Conservation (phyloP, 2,797 vertebrate species). For the Amblyopsis hoosieri region DNA sequence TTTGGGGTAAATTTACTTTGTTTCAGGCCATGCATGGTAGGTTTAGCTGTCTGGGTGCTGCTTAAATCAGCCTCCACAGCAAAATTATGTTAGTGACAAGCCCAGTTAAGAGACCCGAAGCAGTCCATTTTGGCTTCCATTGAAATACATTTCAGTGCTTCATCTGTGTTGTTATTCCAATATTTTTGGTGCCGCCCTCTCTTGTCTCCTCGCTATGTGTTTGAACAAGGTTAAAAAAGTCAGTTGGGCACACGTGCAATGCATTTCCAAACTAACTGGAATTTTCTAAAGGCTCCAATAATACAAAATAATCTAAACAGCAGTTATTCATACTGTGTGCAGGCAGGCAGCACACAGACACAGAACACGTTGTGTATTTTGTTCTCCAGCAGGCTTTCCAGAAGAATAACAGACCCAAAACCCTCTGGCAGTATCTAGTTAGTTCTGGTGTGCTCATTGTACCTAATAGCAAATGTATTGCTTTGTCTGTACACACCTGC, state of each 20-base stretch:
- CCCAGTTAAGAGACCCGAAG: too few species aligned
- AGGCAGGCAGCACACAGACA: not conserved
- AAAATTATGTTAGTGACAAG: too few species aligned
- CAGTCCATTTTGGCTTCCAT: too few species aligned
- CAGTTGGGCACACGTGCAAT: conserved; percentile 2
- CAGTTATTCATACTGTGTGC: not conserved
- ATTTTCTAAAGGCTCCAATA: not conserved
- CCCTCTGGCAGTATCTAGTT: conserved; percentile 17
- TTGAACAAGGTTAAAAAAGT: conserved; percentile 14
- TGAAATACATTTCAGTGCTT: too few species aligned
- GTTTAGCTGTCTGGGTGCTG: too few species aligned
- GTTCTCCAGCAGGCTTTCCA: not conserved
- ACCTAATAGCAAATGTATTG: conserved; percentile 13
- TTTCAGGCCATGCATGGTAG: too few species aligned
- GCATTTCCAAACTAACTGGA: conserved; percentile 3
- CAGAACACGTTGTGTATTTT: conserved; percentile 9
- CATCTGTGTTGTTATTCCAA: too few species aligned
- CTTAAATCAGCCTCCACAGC: too few species aligned
- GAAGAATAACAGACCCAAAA: conserved; percentile 8
- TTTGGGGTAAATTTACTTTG: too few species aligned
- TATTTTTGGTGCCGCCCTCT: too few species aligned
- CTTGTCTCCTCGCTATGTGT: not conserved
- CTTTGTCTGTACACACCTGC: conserved; percentile 33
- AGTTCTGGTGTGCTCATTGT: conserved; percentile 8
- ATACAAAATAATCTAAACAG: conserved; percentile 6